Conservation (phyloP, 2,113 vertebrate species). For the Melierax canorus region DNA sequence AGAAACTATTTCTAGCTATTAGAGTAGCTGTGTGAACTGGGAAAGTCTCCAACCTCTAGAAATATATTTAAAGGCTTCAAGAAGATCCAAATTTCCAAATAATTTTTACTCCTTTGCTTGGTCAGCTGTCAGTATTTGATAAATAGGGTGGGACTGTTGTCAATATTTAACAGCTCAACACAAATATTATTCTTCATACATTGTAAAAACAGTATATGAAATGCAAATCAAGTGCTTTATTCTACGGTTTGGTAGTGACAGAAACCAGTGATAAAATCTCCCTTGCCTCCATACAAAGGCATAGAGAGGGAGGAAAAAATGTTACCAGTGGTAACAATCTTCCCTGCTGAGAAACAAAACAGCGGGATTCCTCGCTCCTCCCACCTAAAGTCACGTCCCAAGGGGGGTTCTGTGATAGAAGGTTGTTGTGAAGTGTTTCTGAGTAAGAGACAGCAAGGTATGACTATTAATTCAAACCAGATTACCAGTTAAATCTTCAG, state of each 20-base stretch:
- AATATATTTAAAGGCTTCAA: conserved; percentile 14
- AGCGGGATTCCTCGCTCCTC: not conserved
- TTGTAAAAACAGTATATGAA: conserved; percentile 25
- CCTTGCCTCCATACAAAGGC: conserved; percentile 19
- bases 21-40: conserved; percentile 22
- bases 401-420: not conserved
- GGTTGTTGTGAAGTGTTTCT: not conserved
- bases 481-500: not conserved
- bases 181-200: conserved; percentile 33
- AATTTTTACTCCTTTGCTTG: conserved; percentile 24
- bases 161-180: conserved; percentile 38
- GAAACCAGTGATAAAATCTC: conserved; percentile 15
- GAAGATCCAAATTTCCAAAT: conserved; percentile 5
- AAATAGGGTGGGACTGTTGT: conserved; percentile 15
- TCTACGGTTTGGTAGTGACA: not conserved
- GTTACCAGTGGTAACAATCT: not conserved
- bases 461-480: not conserved
- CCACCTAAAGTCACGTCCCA: not conserved
- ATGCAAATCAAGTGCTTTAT: conserved; percentile 22
- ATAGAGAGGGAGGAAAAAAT: not conserved
- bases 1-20: conserved; percentile 43
- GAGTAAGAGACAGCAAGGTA: not conserved
- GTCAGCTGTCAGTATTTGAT: conserved; percentile 46
- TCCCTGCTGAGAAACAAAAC: not conserved
- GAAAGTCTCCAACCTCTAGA: conserved; percentile 18